Conservation (phyloP, 2,888 invertebrate species). For the Craniophora ligustri region DNA sequence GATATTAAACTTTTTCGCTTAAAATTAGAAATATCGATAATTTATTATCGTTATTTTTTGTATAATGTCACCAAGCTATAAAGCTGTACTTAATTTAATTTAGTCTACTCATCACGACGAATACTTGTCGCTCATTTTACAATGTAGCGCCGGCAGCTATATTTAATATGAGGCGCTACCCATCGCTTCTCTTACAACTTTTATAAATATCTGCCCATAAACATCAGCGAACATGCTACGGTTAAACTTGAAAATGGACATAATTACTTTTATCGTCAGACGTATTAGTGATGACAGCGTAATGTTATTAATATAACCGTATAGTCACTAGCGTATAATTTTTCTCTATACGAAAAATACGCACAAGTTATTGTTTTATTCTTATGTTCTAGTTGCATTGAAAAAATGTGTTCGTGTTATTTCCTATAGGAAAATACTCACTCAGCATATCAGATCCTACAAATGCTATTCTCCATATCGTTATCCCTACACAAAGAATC, state of each 20-base stretch:
- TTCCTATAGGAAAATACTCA: not conserved
- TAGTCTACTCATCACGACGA: conserved; percentile 32
- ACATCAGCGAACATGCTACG: too few species aligned
- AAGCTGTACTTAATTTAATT: conserved; percentile 37
- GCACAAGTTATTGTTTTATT: too few species aligned
- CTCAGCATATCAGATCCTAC: conserved; percentile 7
- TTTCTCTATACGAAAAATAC: too few species aligned
- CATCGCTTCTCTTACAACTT: conserved; percentile 14
- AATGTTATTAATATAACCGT: too few species aligned
- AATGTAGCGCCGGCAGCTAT: conserved; percentile 30
- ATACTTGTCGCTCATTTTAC: conserved; percentile 30
- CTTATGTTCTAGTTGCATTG: too few species aligned
- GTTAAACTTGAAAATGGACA: too few species aligned
- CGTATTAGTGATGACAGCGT: too few species aligned
- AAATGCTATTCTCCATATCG: conserved; percentile 21
- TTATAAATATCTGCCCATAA: not conserved
- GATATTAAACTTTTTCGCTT: not conserved
- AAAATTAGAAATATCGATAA: not conserved
- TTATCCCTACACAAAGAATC: conserved; percentile 39
- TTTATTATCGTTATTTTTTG: too few species aligned
- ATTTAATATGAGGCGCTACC: conserved; percentile 20
- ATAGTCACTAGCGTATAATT: too few species aligned
- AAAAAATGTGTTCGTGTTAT: not conserved
- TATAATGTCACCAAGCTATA: conserved; percentile 28
- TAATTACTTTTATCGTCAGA: too few species aligned